Base-by-base conservation (phyloP, 1,140 invertebrate species). In the Microplitis demolitor region DNA sequence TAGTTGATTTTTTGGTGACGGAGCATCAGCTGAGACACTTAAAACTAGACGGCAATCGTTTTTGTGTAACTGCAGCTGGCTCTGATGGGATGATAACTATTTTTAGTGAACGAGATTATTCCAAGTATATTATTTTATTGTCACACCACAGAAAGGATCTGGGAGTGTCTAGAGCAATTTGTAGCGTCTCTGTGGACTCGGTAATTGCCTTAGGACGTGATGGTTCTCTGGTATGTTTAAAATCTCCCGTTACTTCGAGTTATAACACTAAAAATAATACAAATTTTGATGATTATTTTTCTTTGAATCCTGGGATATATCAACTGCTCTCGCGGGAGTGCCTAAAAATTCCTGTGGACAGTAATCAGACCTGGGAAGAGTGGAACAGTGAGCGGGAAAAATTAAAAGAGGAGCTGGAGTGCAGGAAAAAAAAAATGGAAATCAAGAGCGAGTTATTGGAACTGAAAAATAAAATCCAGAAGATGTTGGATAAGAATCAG, bases 401-500 rank as follows among this genome's bases (percentile, higher is more conserved):
- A 1, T 24, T 63, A 3, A 53, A 76, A 50, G 82, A 84, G 51
- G 60, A 39, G 6, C 69, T 53, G 34, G 5, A 68, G 4, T 79
- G 31, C 66, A 31, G 16, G 0, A 2, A 50, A 9, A 60, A 77
- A 14, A 85, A 74, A 53, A 54, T 34, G 1, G 16, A 34, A 6
- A 77, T 87, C 61, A 2, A 70, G 13, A 37, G 34, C 3, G 75
- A 81, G 50, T 79, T 87, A 4, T 14, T 31, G 4, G n/a, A 9
- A 2, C 14, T 88, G 1, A 82, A 80, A 24, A 35, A n/a, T 4
- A 78, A 78, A 68, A 67, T 85, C 45, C 39, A 68, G 0, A 31
- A 72, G 35, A 62, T 87, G n/a, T 56, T 88, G 14, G 76, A 87
- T 35, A 70, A 76, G 4, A 88, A 88, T 72, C 82, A 88, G 66